Evolutionary conservation across 1,140 invertebrate species (phyloP).

Genomic region (Lucilia sericata): DNA sequence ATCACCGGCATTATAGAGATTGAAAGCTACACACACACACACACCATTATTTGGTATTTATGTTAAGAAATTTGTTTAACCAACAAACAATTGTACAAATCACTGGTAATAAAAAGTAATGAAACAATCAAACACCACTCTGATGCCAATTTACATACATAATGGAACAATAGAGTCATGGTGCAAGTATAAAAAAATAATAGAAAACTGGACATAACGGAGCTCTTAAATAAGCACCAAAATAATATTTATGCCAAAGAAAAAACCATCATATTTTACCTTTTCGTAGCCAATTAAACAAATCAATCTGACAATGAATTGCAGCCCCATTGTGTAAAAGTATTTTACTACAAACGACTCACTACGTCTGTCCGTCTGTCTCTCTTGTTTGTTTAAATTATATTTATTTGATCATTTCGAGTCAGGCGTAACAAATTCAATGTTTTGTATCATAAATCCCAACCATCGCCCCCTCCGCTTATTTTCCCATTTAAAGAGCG

Average conservation of each 20-base stretch:
- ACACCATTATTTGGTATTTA: slow-evolving; percentile 25
- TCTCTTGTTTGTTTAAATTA: background rate
- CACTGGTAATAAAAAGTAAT: background rate
- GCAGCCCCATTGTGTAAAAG: slow-evolving; percentile 10
- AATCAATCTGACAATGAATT: slow-evolving; percentile 46
- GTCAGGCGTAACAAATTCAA: slow-evolving; percentile 40
- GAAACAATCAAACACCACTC: background rate
- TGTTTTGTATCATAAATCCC: slow-evolving; percentile 35
- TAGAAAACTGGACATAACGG: background rate
- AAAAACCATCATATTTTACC: slow-evolving; percentile 44
- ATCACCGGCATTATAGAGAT: slow-evolving; percentile 21
- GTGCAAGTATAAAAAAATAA: background rate
- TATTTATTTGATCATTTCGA: slow-evolving; percentile 17
- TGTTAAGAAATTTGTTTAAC: slow-evolving; percentile 31
- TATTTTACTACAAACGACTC: background rate
- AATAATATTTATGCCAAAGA: background rate
- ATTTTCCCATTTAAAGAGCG: background rate
- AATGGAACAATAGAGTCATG: slow-evolving; percentile 12
- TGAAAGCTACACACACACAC: background rate
- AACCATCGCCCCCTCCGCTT: background rate
- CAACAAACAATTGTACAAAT: background rate
- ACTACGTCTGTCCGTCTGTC: background rate
- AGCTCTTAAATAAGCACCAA: background rate
- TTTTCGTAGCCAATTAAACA: slow-evolving; percentile 49
- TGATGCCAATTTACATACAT: background rate